A percentile compares a stretch with the other conserved stretches of the same genome.
Conservation (phyloP, 2,888 invertebrate species). For the Rhodophaea formosa region DNA sequence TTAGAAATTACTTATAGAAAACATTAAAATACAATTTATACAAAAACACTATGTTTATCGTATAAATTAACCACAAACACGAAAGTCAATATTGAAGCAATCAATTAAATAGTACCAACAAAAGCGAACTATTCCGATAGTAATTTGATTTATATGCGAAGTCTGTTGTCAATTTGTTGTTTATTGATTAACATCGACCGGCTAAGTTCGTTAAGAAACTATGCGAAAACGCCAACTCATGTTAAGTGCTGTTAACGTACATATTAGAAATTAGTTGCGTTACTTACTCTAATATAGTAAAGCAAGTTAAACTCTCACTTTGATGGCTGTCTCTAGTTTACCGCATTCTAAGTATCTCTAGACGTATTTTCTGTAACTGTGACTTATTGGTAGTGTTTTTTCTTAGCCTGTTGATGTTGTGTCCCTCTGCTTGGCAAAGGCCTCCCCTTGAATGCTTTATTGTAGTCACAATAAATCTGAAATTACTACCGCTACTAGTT, state of each 20-base stretch:
- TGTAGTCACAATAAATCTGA: too few species aligned
- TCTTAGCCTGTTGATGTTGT: too few species aligned
- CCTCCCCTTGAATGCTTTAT: too few species aligned
- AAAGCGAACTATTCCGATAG: slow-evolving; percentile 13
- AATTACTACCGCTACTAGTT: too few species aligned
- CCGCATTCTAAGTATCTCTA: slow-evolving; percentile 15
- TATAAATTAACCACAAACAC: not conserved
- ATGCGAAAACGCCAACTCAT: slow-evolving; percentile 63
- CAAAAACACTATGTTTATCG: too few species aligned
- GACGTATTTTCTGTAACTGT: not conserved
- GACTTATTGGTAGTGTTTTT: not conserved
- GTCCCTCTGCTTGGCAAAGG: too few species aligned
- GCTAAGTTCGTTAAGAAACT: slow-evolving; percentile 61
- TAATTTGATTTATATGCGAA: slow-evolving; percentile 17
- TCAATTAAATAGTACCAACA: not conserved
- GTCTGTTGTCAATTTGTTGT: slow-evolving; percentile 9
- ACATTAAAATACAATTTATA: too few species aligned
- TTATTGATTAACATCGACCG: slow-evolving; percentile 50
- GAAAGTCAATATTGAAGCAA: not conserved
- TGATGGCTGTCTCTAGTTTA: slow-evolving; percentile 43
- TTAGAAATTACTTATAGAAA: too few species aligned
- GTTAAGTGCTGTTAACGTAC: slow-evolving; percentile 70
- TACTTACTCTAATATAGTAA: slow-evolving; percentile 65
- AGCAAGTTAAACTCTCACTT: slow-evolving; percentile 62
- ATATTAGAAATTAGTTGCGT: slow-evolving; percentile 73